Base-by-base conservation (phyloP, 2,888 invertebrate genomes). In the Linnaemya vulpina region DNA sequence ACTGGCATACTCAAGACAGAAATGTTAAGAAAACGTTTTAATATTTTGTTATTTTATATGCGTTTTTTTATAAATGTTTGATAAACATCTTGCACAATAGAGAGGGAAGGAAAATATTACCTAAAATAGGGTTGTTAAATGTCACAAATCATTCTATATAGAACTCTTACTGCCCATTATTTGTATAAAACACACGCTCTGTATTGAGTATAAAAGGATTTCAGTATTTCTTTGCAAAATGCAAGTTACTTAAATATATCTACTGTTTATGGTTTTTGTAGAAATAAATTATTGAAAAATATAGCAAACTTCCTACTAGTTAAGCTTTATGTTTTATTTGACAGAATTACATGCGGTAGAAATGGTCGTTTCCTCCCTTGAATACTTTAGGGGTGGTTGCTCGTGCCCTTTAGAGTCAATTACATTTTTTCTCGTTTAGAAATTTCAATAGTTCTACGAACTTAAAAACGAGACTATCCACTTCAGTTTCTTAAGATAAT, bases 41-140 rank as follows among this genome's bases (percentile, higher is more conserved):
- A n/a, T n/a, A n/a, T 53, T 77, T 73, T 74, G 2, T 30, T 67
- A 77, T 73, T 76, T 77, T 83, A 77, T 73, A 67, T 83, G 77
- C 83, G 51, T 40, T 73, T 71, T 58, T 58, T 58, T 49, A 73
- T 71, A 83, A 77, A 77, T 65, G 73, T 77, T 58, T 83, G 77
- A 77, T 77, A 73, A 67, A 68, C 40, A 46, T 35, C n/a, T n/a
- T 22, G 20, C 10, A 46, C n/a, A 25, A 38, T 10, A 40, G 10
- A 11, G 22, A 13, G 13, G 17, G 43, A n/a, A 46, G 22, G 22
- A n/a, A 49, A n/a, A 74, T 15, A 22, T 46, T 15, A 49, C 46
- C 10, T 22, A 68, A 70, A 62, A 51, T 78, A 62, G 77, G 77
- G 77, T 78, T 62, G 51, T 51, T 55, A 70, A n/a, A 78, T 70